Percentiles rank a stretch among this genome's conserved stretches.
These are phyloP conservation scores for Megaleporinus macrocephalus DNA, from an alignment of 2,113 vertebrate species.

Conservation along the genomic window DNA sequence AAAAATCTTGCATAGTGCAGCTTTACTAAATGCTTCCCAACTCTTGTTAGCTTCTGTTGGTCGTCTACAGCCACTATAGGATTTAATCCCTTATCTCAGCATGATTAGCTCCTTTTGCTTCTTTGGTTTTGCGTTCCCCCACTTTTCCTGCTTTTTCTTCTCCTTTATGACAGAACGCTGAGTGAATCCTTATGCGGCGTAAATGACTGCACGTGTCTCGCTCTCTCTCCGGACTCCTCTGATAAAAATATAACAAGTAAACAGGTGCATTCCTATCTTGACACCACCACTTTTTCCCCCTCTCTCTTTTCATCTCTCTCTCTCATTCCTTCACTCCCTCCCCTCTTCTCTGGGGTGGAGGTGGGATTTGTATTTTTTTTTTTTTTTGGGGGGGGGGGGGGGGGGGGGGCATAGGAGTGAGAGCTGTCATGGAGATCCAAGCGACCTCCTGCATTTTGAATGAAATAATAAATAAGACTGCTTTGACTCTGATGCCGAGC, in stretches of 20 bases:
- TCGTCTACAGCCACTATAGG: no score
- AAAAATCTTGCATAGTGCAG: no score
- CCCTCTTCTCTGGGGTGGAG: conserved; percentile 20
- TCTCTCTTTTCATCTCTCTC: conserved; percentile 16
- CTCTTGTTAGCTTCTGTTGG: no score
- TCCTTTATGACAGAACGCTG: background rate
- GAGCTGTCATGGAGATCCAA: conserved; percentile 41
- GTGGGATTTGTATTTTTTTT: no score
- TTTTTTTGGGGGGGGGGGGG: background rate
- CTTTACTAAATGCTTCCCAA: no score
- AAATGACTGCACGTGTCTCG: conserved; percentile 27
- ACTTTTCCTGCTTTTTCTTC: background rate
- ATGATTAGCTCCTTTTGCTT: background rate
- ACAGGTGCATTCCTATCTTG: conserved; percentile 35
- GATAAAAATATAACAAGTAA: conserved; percentile 38
- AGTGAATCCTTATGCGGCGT: conserved; percentile 9
- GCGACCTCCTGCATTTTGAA: conserved; percentile 44
- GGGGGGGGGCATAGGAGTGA: conserved; percentile 16
- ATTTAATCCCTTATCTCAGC: no score
- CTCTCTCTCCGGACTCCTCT: conserved; percentile 38
- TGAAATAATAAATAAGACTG: conserved; percentile 52
- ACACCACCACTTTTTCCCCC: conserved; percentile 3
- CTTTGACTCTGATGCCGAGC: conserved; percentile 44
- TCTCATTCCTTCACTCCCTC: conserved; percentile 17
- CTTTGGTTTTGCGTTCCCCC: background rate